Conservation (phyloP, 2,113 vertebrate genomes). For the Chinchilla lanigera region DNA sequence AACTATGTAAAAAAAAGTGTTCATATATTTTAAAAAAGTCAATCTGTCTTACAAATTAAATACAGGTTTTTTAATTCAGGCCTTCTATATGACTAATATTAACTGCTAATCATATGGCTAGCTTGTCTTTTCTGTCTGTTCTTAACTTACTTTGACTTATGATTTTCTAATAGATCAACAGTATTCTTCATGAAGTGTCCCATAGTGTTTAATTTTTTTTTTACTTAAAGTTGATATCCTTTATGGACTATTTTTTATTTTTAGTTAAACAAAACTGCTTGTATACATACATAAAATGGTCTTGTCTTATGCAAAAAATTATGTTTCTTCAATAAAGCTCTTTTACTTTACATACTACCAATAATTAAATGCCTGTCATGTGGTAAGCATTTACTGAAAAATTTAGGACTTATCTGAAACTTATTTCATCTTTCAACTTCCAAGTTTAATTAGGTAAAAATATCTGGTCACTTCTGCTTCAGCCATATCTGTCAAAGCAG, state of each 20-base stretch:
- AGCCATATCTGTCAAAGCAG: constrained; percentile 31
- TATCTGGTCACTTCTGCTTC: constrained; percentile 55
- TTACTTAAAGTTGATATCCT: background rate
- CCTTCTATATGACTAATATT: constrained; percentile 1
- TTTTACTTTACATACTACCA: background rate
- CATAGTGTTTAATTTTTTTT: background rate
- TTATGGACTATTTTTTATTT: background rate
- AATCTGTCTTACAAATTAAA: background rate
- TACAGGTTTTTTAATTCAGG: background rate
- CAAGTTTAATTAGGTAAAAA: constrained; percentile 61
- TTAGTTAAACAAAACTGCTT: background rate
- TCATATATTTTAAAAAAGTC: background rate
- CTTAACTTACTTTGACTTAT: background rate
- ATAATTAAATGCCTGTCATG: background rate
- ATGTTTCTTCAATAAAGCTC: background rate
- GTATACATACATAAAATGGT: background rate
- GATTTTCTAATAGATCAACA: background rate
- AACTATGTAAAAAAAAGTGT: background rate
- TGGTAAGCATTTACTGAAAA: constrained; percentile 31
- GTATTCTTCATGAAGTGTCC: background rate
- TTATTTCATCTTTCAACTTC: constrained; percentile 19
- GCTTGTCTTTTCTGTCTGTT: background rate
- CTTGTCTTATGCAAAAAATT: background rate
- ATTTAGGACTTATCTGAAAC: background rate
- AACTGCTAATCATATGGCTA: background rate